Evolutionary conservation across 2,888 invertebrate genomes (phyloP).

Genomic region (Polia nebulosa): DNA sequence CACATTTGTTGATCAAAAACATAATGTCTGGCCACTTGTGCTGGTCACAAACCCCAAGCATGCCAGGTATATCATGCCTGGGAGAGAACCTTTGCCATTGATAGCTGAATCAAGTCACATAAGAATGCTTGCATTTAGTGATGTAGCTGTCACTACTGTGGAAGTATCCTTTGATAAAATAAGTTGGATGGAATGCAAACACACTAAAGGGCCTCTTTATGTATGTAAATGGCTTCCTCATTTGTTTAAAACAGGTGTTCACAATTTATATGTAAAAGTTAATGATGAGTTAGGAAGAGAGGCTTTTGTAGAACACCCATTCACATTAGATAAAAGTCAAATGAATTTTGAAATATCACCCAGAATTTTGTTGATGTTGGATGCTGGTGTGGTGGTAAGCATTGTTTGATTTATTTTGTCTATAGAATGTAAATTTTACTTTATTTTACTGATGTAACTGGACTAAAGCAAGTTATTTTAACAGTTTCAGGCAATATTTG

Average conservation of each 20-base stretch:
- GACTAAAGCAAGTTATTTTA: slow-evolving; percentile 58
- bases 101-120: slow-evolving; percentile 94
- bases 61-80: slow-evolving; percentile 93
- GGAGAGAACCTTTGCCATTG: slow-evolving; percentile 93
- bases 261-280: slow-evolving; percentile 92
- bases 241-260: slow-evolving; percentile 92
- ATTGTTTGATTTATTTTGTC: slow-evolving; percentile 22
- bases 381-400: slow-evolving; percentile 94
- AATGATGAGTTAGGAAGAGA: slow-evolving; percentile 91
- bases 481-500: slow-evolving; percentile 94
- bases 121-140: slow-evolving; percentile 95
- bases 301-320: slow-evolving; percentile 92
- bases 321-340: slow-evolving; percentile 94
- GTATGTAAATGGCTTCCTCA: slow-evolving; percentile 94
- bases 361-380: slow-evolving; percentile 94
- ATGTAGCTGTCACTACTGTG: slow-evolving; percentile 92
- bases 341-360: slow-evolving; percentile 93
- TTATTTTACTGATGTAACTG: neutral
- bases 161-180: slow-evolving; percentile 92
- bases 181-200: slow-evolving; percentile 92
- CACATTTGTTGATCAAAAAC: slow-evolving; percentile 95
- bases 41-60: slow-evolving; percentile 98
- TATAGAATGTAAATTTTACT: neutral
- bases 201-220: slow-evolving; percentile 93
- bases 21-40: slow-evolving; percentile 95